phyloP scores from a whole-genome alignment of 2,797 vertebrate species.

The Syngnathus acus region DNA sequence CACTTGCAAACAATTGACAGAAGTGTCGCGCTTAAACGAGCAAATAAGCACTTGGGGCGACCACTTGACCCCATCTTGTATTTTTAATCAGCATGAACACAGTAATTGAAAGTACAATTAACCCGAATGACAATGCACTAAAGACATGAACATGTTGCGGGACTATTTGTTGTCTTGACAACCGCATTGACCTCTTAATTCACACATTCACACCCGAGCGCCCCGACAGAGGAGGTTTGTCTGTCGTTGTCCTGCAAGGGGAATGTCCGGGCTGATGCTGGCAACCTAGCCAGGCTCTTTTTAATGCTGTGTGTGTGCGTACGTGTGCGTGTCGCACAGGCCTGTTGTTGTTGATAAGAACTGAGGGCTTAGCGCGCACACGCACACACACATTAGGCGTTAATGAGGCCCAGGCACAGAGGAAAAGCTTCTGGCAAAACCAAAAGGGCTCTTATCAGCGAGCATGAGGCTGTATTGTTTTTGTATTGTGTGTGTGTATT shows the following conservation, averaged over 20 bases:
- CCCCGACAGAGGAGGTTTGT: constrained; percentile 24
- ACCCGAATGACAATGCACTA: not conserved
- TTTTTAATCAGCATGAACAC: not conserved
- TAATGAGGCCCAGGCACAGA: constrained; percentile 63
- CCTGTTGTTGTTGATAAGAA: constrained; percentile 69
- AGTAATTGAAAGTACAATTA: constrained; percentile 3
- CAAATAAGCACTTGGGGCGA: not conserved
- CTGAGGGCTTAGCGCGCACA: constrained; percentile 44
- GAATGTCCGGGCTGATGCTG: constrained; percentile 54
- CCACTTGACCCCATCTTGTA: not conserved
- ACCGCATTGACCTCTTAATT: not conserved
- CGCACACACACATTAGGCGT: constrained; percentile 57
- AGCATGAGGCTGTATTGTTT: constrained; percentile 24
- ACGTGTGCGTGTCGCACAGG: constrained; percentile 21
- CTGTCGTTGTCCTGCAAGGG: constrained; percentile 58
- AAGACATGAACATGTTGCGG: not conserved
- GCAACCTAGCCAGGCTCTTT: constrained; percentile 57
- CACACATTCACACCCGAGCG: not conserved
- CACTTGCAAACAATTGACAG: not conserved
- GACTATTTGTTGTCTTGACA: not conserved
- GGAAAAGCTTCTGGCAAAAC: constrained; percentile 46
- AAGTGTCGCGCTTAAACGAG: not conserved
- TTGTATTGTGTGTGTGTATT: constrained; percentile 11
- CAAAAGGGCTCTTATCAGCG: constrained; percentile 53
- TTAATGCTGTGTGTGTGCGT: constrained; percentile 31